phyloP scores from a whole-genome alignment of 23 tunicate genomes.

The Trididemnum miniatum region DNA sequence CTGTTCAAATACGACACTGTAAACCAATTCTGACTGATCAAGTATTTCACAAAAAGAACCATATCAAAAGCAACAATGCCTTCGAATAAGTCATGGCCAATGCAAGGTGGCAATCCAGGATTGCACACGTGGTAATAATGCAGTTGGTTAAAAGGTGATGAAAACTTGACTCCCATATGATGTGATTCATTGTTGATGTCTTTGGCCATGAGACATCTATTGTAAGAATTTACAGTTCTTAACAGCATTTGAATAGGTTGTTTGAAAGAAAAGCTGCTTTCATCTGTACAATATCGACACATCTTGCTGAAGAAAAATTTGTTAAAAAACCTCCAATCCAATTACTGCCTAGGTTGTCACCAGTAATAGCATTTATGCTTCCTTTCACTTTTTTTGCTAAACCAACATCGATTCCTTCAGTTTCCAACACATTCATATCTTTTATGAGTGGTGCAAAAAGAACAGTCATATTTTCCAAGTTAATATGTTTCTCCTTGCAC shows the following conservation, averaged over 20 bases:
- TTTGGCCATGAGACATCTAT: not conserved
- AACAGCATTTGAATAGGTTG: too few relatives aligned
- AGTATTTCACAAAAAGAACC: slow-evolving; percentile 24
- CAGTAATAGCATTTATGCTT: slow-evolving; percentile 12
- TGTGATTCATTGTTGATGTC: not conserved
- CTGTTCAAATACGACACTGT: not conserved
- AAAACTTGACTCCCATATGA: not conserved
- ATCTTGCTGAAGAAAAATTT: slow-evolving; percentile 30
- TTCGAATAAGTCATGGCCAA: slow-evolving; percentile 54
- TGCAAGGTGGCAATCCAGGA: slow-evolving; percentile 48
- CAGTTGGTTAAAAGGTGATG: slow-evolving; percentile 2
- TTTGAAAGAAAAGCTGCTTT: not conserved
- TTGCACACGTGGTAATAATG: slow-evolving; percentile 41
- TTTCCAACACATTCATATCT: slow-evolving; percentile 41
- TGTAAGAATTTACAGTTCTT: not conserved
- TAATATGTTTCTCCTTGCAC: slow-evolving; percentile 33
- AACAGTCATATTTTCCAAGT: not conserved
- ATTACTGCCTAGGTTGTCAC: slow-evolving; percentile 49
- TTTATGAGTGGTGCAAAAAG: slow-evolving; percentile 32
- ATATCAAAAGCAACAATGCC: slow-evolving; percentile 47
- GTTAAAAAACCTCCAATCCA: slow-evolving; percentile 58
- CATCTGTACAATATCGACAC: slow-evolving; percentile 35
- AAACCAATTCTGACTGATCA: slow-evolving; percentile 4
- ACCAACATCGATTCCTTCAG: slow-evolving; percentile 54
- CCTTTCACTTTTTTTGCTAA: slow-evolving; percentile 3